phyloP scores from a whole-genome alignment of 2,888 invertebrate genomes.

The Glyphotaelius pellucidus region DNA sequence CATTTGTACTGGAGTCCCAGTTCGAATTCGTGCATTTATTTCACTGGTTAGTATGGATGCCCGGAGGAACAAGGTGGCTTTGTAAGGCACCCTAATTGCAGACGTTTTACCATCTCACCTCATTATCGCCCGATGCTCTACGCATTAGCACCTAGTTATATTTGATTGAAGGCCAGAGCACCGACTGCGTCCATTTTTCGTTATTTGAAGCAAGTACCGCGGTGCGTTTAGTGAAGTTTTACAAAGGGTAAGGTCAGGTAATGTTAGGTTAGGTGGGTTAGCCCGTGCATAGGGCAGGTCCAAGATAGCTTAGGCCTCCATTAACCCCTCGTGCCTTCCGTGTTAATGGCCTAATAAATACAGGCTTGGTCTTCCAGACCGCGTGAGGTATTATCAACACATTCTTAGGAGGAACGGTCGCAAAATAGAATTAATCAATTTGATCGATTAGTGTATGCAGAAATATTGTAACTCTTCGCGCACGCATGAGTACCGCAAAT shows the following conservation, averaged over 20 bases:
- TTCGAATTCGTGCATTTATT: background rate
- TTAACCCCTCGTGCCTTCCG: constrained; percentile 37
- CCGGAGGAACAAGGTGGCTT: constrained; percentile 43
- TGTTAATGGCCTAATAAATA: constrained; percentile 19
- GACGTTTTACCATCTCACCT: constrained; percentile 31
- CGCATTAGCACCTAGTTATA: constrained; percentile 53
- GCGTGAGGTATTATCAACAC: background rate
- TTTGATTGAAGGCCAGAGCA: constrained; percentile 29
- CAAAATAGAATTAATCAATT: background rate
- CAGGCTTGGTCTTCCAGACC: background rate
- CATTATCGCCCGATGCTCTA: constrained; percentile 16
- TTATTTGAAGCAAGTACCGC: background rate
- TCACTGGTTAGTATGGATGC: background rate
- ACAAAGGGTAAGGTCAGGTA: background rate
- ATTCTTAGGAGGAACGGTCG: background rate
- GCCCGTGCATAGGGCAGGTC: background rate
- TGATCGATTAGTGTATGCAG: background rate
- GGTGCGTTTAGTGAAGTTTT: background rate
- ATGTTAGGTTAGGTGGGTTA: background rate
- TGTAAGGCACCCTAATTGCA: constrained; percentile 24
- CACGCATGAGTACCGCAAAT: background rate
- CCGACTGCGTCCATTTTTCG: background rate
- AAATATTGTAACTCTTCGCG: background rate
- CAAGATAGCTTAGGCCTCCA: background rate
- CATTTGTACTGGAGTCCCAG: background rate